Base-by-base conservation (phyloP, 2,797 vertebrate species). In the Orientallactaga sibirica region DNA sequence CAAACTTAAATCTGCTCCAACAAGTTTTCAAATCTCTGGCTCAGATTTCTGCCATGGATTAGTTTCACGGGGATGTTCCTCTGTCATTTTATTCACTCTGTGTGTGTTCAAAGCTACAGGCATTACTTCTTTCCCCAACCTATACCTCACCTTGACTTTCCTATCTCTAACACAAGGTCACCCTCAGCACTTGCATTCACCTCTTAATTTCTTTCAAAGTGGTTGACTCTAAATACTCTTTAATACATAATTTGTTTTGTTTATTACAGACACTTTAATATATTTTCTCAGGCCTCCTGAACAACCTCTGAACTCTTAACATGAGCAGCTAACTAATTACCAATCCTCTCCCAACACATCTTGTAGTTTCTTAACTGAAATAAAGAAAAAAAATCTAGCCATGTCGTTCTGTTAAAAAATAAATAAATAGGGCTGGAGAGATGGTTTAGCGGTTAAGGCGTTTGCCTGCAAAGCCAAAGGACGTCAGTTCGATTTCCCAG, bases 91-190 rank as follows among this genome's bases (percentile, higher is more conserved):
- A 43, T 2, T 64, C 19, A 10, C 10, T 14, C 55, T 58, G 14
- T 18, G 8, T 68, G 37, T 0, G 4, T 33, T 48, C 22, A 66
- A 86, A 81, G 12, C 27, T 81, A 5, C 43, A 64, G 2, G 2
- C 3, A 2, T 64, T 43, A 27, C 29, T 76, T 62, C 76, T 43
- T 71, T 41, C 24, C 41, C 6, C 20, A 77, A 67, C 5, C 2
- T 25, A 16, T 16, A 27, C 1, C 20, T 19, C 7, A 1, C 33
- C 18, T 84, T 29, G 27, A 58, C 16, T 70, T 73, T 37, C 33
- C 24, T 55, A 0, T 2, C 1, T 24, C 18, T 43, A 4, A 52
- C 43, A 48, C 12, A 5, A 70, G 18, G 16, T 48, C 27, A 12
- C 55, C 2, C 11, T 52, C 15, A n/a, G 15, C 10, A n/a, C 8